Conservation (phyloP, 2,797 vertebrate genomes). For the Ptychadena robeensis region DNA sequence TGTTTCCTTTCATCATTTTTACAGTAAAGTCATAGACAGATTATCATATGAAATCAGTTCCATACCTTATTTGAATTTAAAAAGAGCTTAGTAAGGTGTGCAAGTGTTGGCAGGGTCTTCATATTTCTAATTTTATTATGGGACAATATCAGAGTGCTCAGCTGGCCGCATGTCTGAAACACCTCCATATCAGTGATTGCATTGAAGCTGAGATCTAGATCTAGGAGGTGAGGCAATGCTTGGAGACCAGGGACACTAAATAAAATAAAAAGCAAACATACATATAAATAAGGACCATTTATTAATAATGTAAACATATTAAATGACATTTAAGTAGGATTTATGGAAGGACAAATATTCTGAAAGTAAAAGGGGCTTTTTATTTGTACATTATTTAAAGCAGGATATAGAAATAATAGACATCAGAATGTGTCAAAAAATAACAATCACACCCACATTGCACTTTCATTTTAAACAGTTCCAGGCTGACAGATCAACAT, state of each 20-base stretch:
- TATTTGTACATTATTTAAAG: too few species aligned
- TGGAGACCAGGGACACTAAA: conserved; percentile 14
- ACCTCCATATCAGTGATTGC: background rate
- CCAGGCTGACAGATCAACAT: too few species aligned
- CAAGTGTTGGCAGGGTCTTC: background rate
- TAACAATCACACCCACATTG: too few species aligned
- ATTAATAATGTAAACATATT: too few species aligned
- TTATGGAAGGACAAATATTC: too few species aligned
- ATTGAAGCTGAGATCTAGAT: conserved; percentile 41
- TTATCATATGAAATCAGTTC: background rate
- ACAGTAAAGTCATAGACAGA: background rate
- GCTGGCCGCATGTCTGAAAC: conserved; percentile 27
- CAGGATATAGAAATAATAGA: too few species aligned
- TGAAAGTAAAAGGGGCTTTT: too few species aligned
- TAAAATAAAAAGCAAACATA: background rate
- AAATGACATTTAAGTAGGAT: too few species aligned
- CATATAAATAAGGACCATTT: background rate
- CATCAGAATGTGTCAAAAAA: too few species aligned
- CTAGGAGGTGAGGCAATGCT: conserved; percentile 4
- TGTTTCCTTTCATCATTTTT: too few species aligned
- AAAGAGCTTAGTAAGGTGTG: conserved; percentile 28
- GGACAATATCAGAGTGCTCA: conserved; percentile 7
- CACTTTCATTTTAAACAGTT: too few species aligned
- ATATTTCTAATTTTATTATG: conserved; percentile 34
- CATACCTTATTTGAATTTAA: conserved; percentile 52